Base-by-base conservation (phyloP, 2,797 vertebrate genomes). In the Emys orbicularis region DNA sequence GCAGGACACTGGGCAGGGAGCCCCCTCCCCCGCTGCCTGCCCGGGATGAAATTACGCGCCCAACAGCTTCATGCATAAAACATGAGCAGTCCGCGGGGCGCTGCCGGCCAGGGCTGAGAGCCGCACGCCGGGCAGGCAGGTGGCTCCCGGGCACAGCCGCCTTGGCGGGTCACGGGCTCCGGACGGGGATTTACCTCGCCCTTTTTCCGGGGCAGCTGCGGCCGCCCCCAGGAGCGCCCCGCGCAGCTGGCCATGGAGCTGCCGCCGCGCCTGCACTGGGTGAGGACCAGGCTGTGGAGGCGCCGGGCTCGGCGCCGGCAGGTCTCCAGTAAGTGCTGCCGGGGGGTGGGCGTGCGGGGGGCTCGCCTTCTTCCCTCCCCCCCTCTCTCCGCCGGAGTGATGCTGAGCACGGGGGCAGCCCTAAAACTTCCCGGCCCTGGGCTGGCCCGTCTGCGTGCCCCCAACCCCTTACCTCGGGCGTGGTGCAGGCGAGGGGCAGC, bases 321-420 rank as follows among this genome's bases (percentile, higher is more conserved):
- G 86, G 98, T 99, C 98, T 99, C 98, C 96, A 98, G 99, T 99
- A 98, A 99, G 99, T 99, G 90, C 53, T 76, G 27, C 3, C 11
- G 29, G 19, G 8, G 57, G 0, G 37, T 41, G 10, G 34, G 44
- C 0, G 19, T 54, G 8, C 21, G 56, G 56, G 56, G 27, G 10
- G 15, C 3, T 56, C 18, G 25, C 7, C 72, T 16, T 15, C 50
- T 16, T 50, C 19, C 19, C 1, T 1, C 1, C 6, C 13, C 25
- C 12, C 5, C 5, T 11, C 12, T 37, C 31, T 2, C 4, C 3
- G 29, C 44, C 0, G 0, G 21, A 23, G 23, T 29, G 56, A 12
- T 10, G 56, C 56, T 29, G 27, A 12, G 56, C n/a, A 19, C 12
- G 4, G n/a, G 18, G 18, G 3, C 52, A 5, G 18, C 44, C 4